Conservation (phyloP, 1,140 invertebrate species). For the Drosophila mojavensis region DNA sequence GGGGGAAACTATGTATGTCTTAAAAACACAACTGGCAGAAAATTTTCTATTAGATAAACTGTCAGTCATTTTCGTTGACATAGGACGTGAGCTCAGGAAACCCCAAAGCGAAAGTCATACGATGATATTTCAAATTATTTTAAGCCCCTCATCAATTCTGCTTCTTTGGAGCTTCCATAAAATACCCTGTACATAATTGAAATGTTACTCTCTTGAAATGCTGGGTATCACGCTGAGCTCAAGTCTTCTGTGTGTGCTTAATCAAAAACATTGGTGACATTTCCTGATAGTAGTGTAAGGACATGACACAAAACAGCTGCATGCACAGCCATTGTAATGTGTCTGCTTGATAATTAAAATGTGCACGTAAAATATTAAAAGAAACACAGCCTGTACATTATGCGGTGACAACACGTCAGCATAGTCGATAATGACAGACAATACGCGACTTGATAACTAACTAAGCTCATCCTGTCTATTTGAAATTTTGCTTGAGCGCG, state of each 20-base stretch:
- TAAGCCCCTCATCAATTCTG: not conserved
- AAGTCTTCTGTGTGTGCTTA: not conserved
- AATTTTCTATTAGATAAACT: conserved; percentile 74
- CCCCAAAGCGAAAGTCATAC: conserved; percentile 59
- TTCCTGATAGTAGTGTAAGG: too few species aligned
- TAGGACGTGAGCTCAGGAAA: conserved; percentile 28
- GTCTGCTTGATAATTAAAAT: conserved; percentile 52
- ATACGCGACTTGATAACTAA: not conserved
- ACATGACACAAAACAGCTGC: too few species aligned
- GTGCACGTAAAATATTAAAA: conserved; percentile 72
- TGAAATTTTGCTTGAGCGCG: not conserved
- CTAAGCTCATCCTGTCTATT: not conserved
- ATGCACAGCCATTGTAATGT: too few species aligned
- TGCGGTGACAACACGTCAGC: conserved; percentile 25
- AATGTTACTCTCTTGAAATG: not conserved
- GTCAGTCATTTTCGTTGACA: conserved; percentile 68
- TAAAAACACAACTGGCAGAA: conserved; percentile 45
- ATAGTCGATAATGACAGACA: not conserved
- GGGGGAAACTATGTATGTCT: conserved; percentile 49
- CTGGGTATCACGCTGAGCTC: too few species aligned
- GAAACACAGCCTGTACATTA: conserved; percentile 26
- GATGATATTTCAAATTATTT: conserved; percentile 69
- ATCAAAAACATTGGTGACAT: too few species aligned
- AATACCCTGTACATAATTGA: conserved; percentile 11
- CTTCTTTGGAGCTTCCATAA: not conserved